Evolutionary conservation across 1,140 invertebrate genomes (phyloP).

Genomic region (Cherax quadricarinatus): DNA sequence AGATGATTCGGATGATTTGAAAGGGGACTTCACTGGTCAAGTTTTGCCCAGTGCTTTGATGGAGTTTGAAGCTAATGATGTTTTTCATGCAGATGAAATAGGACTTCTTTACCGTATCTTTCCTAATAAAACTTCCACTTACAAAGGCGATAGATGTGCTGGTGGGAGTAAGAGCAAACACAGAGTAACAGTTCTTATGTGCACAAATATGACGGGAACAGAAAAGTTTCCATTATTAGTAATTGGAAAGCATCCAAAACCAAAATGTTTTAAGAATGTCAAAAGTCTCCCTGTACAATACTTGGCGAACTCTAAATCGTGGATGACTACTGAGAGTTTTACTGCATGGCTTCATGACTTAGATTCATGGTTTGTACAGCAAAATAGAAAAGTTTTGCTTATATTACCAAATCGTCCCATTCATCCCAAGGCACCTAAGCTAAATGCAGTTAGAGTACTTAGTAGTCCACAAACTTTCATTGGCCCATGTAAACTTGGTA

Average conservation of each 20-base stretch:
- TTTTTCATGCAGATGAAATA: constrained; percentile 74
- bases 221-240: constrained; percentile 74
- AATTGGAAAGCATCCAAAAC: constrained; percentile 68
- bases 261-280: constrained; percentile 70
- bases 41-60: constrained; percentile 66
- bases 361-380: constrained; percentile 69
- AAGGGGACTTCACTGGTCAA: constrained; percentile 64
- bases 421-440: constrained; percentile 64
- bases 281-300: constrained; percentile 71
- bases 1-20: constrained; percentile 60
- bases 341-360: constrained; percentile 68
- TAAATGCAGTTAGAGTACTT: constrained; percentile 67
- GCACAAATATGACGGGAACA: constrained; percentile 75
- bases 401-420: constrained; percentile 62
- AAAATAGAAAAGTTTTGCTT: constrained; percentile 69
- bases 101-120: constrained; percentile 70
- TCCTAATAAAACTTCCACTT: constrained; percentile 56
- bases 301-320: constrained; percentile 68
- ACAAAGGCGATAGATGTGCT: constrained; percentile 62
- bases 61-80: constrained; percentile 71
- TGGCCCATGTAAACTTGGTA: constrained; percentile 67
- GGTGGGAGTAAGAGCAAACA: constrained; percentile 75
- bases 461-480: constrained; percentile 62
- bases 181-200: constrained; percentile 75
- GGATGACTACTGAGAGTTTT: constrained; percentile 72